Conservation (phyloP, 2,113 vertebrate genomes). For the Mugil cephalus region DNA sequence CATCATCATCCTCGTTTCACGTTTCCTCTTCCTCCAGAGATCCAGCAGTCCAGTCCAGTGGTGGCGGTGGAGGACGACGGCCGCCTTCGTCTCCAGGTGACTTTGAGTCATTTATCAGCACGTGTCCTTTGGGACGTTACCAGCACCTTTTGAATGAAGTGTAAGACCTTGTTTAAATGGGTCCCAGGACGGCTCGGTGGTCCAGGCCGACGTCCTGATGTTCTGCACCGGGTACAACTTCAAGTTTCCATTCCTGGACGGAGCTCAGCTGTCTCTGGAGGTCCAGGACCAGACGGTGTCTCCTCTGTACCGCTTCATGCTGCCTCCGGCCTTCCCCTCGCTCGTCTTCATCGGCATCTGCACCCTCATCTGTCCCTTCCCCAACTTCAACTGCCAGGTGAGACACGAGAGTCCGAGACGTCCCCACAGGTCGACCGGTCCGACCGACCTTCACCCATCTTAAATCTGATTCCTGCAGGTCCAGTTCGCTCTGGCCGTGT, state of each 20-base stretch:
- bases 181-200: conserved; percentile 69
- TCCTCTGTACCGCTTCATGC: conserved; percentile 81
- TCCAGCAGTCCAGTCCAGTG: conserved; percentile 70
- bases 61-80: conserved; percentile 67
- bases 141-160: background rate
- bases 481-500: conserved; percentile 73
- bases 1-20: conserved; percentile 67
- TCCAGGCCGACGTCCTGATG: conserved; percentile 78
- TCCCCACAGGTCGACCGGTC: too few relatives aligned
- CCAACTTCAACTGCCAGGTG: conserved; percentile 86
- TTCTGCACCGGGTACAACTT: conserved; percentile 89
- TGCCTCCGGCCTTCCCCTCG: conserved; percentile 82
- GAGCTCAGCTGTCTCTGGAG: conserved; percentile 69
- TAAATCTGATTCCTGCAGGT: conserved; percentile 51
- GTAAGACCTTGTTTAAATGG: background rate
- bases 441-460: too few relatives aligned
- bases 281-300: conserved; percentile 77
- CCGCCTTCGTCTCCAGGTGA: conserved; percentile 77
- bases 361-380: conserved; percentile 85
- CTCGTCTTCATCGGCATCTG: conserved; percentile 86
- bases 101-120: too few relatives aligned
- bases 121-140: too few relatives aligned
- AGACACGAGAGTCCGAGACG: background rate
- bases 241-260: conserved; percentile 80
- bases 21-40: conserved; percentile 68